A percentile compares a stretch with the other conserved stretches of the same genome.
These are phyloP conservation scores for Austrolebias charrua DNA, from an alignment of 2,797 vertebrate genomes.

Conservation along the genomic window DNA sequence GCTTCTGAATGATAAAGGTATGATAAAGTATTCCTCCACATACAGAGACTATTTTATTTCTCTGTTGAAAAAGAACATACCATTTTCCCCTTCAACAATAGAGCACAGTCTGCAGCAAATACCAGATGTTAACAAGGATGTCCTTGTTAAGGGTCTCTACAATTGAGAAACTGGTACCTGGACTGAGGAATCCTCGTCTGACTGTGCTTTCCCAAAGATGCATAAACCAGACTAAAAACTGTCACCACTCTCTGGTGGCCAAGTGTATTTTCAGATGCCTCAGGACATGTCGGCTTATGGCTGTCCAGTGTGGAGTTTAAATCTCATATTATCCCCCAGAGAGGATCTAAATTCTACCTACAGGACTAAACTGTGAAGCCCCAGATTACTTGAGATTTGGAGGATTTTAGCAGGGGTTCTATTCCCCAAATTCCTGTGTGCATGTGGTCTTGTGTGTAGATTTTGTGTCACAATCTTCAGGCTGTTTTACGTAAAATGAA, in stretches of 20 bases:
- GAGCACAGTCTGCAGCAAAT: constrained; percentile 19
- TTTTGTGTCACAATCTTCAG: not conserved
- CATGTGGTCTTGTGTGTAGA: not conserved
- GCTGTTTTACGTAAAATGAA: not conserved
- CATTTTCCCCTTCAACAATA: constrained; percentile 2
- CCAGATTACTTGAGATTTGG: constrained; percentile 38
- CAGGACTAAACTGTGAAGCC: constrained; percentile 18
- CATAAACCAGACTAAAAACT: constrained; percentile 44
- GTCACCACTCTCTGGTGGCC: constrained; percentile 29
- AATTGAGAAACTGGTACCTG: constrained; percentile 21
- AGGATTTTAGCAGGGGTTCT: constrained; percentile 27
- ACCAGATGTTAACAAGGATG: constrained; percentile 40
- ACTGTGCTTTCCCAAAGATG: constrained; percentile 22
- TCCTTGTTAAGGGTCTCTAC: constrained; percentile 10
- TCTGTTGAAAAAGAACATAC: constrained; percentile 3
- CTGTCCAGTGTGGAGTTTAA: constrained; percentile 27
- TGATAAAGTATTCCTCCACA: constrained; percentile 28
- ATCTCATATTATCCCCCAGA: constrained; percentile 36
- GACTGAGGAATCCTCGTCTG: constrained; percentile 23
- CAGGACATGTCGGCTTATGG: constrained; percentile 33
- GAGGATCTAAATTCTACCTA: constrained; percentile 15
- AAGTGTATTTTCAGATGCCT: constrained; percentile 41
- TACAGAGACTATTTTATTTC: constrained; percentile 16
- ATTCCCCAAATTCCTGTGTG: not conserved
- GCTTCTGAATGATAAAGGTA: constrained; percentile 8